Conservation (phyloP, 2,113 vertebrate genomes). For the Pandion haliaetus region DNA sequence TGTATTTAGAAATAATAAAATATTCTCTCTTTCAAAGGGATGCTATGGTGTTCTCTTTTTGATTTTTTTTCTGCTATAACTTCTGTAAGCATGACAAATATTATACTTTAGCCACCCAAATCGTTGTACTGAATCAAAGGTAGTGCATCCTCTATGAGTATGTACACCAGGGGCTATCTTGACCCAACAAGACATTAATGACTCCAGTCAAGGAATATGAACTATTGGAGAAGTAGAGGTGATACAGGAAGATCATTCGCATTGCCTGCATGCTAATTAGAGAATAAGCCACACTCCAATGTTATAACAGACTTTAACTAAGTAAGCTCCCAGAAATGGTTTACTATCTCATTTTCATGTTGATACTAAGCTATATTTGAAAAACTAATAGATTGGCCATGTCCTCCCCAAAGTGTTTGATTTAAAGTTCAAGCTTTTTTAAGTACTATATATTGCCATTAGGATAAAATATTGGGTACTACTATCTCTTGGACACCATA, state of each 20-base stretch:
- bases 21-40: neutral
- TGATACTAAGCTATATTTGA: neutral
- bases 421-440: slow-evolving; percentile 52
- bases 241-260: neutral
- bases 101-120: neutral
- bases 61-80: neutral
- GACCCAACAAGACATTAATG: neutral
- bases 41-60: neutral
- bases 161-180: neutral
- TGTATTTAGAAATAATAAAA: neutral
- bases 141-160: neutral
- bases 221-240: neutral
- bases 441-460: slow-evolving; percentile 32
- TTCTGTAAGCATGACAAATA: neutral
- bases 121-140: neutral
- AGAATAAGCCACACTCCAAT: neutral
- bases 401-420: slow-evolving; percentile 4
- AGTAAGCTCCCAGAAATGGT: neutral
- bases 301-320: neutral
- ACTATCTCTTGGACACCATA: slow-evolving; percentile 15
- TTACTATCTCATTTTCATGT: neutral
- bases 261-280: neutral
- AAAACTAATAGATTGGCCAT: neutral
- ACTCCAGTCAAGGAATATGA: neutral
- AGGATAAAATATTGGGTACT: slow-evolving; percentile 50